A percentile compares a stretch with the other conserved stretches of the same genome.
These are phyloP conservation scores for Pteronura brasiliensis DNA, from an alignment of 2,113 vertebrate genomes.

Conservation along the genomic window DNA sequence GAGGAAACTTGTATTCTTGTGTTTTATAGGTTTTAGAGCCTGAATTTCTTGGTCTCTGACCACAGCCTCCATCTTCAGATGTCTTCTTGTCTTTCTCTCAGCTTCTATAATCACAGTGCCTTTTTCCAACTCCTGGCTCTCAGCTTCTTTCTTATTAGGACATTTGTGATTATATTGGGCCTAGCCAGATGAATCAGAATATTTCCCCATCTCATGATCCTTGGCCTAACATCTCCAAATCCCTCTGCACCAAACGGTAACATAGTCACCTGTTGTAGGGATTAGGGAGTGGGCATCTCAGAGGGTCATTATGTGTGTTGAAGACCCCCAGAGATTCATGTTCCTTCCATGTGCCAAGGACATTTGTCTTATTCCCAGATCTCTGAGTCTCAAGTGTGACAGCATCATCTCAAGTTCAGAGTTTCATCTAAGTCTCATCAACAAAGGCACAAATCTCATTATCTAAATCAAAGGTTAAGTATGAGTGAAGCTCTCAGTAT, in stretches of 20 bases:
- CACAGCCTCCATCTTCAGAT: neutral
- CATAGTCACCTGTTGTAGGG: neutral
- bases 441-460: neutral
- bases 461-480: neutral
- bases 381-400: neutral
- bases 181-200: neutral
- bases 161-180: neutral
- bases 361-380: neutral
- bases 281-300: neutral
- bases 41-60: neutral
- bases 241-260: neutral
- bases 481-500: neutral
- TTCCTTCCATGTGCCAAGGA: neutral
- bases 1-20: neutral
- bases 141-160: neutral
- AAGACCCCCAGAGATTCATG: neutral
- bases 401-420: neutral
- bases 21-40: neutral
- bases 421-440: neutral
- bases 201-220: neutral
- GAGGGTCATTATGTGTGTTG: neutral
- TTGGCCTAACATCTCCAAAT: neutral
- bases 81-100: neutral
- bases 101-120: rapidly evolving
- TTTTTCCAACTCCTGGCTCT: neutral